Evolutionary conservation across 2,888 invertebrate species (phyloP), one percentile per base, ranked within the genome.

Genomic region (Tenthredo distinguenda): DNA sequence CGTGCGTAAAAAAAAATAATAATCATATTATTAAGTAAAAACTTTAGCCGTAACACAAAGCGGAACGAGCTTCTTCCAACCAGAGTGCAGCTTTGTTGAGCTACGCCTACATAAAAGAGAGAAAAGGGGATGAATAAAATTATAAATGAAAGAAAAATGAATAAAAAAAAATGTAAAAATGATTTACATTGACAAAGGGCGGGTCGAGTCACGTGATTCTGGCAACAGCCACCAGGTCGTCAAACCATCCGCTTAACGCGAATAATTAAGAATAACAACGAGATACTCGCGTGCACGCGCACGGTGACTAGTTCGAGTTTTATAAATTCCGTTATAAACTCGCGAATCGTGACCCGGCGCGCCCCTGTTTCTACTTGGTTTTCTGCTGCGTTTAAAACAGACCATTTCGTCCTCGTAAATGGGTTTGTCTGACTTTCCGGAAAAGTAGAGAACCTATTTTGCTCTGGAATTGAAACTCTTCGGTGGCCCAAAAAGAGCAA

Each of bases 391-490:
- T 83, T 87, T 87, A 87, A 88, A 88, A 88, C 87, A 87, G 87
- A 86, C 87, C 88, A 87, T 88, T 86, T 88, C 87, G 86, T 74
- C 85, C 87, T 88, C 85, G 84, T 87, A 88, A 88, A 88, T 88
- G 88, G 87, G 88, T 88, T 88, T 88, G 88, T 88, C 88, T 88
- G 88, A 88, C 88, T 88, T 87, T 87, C 87, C 86, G 88, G 85
- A 79, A 87, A 88, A 88, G 87, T 88, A 87, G 88, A 87, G 88
- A 88, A 88, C 88, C 87, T 88, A 88, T 88, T 88, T 88, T 87
- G 86, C 86, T 85, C 86, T 85, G 86, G 87, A 88, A 88, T 88
- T 88, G 88, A 88, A 88, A 88, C 88, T 87, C 86, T 85, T 68
- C 74, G 76, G 86, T 84, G 86, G 84, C 31, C 31, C 9, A 83